These are phyloP conservation scores for Pangasius macronema DNA, from an alignment of 2,797 vertebrate species.

Conservation along the genomic window DNA sequence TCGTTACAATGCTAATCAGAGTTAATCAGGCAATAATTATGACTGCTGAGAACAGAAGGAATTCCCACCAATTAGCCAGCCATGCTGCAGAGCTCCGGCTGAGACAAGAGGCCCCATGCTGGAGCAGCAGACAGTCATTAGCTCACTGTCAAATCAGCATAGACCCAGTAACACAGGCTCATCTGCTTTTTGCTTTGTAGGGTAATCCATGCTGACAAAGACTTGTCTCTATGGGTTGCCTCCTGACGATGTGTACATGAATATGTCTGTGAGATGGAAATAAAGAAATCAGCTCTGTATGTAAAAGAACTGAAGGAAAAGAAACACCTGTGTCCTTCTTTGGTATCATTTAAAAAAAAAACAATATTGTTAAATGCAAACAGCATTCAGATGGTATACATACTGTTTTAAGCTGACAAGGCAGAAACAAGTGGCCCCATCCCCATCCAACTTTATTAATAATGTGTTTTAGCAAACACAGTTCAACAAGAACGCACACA, in stretches of 20 bases:
- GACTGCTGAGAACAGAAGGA: constrained; percentile 60
- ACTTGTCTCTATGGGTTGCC: neutral
- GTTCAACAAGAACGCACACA: constrained; percentile 39
- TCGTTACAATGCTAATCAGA: constrained; percentile 68
- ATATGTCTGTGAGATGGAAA: neutral
- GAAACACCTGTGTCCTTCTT: neutral
- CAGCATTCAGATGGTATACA: neutral
- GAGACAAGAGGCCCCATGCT: constrained; percentile 31
- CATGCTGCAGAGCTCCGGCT: constrained; percentile 24
- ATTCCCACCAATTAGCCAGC: constrained; percentile 61
- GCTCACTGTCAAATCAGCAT: constrained; percentile 47
- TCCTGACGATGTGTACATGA: neutral
- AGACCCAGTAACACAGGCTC: constrained; percentile 13
- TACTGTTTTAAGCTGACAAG: neutral
- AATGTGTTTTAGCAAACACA: constrained; percentile 30
- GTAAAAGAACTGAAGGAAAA: neutral
- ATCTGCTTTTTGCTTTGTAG: constrained; percentile 3
- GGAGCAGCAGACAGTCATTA: constrained; percentile 39
- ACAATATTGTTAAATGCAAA: neutral
- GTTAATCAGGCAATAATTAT: constrained; percentile 64
- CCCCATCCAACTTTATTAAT: neutral
- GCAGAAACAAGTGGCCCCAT: neutral
- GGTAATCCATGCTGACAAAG: neutral
- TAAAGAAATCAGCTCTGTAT: neutral
- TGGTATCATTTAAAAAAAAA: neutral